Percentiles rank a stretch among this genome's conserved stretches.
Evolutionary conservation across 2,888 invertebrate genomes (phyloP).

Genomic region (Eupeodes latifasciatus): DNA sequence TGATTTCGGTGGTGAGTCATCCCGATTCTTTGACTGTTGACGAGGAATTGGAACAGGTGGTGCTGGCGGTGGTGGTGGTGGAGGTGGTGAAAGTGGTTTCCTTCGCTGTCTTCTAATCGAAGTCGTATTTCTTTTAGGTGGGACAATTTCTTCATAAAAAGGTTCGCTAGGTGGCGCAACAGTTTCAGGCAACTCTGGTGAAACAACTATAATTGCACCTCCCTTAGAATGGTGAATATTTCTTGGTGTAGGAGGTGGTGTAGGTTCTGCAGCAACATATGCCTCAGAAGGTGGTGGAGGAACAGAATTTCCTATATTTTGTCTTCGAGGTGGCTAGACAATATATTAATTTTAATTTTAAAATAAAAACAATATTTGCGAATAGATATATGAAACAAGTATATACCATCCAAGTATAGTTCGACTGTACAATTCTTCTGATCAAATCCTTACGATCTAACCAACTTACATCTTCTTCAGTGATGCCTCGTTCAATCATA

Average conservation of each 20-base stretch:
- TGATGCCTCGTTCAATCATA: slow-evolving; percentile 81
- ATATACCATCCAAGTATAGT: slow-evolving; percentile 80
- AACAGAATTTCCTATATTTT: not conserved
- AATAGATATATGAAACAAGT: not conserved
- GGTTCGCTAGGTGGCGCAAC: slow-evolving; percentile 1
- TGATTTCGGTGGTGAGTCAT: slow-evolving; percentile 7
- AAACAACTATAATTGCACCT: slow-evolving; percentile 45
- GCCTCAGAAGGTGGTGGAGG: slow-evolving; percentile 65
- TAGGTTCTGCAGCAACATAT: slow-evolving; percentile 31
- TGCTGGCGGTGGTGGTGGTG: slow-evolving; percentile 29
- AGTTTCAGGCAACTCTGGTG: slow-evolving; percentile 39
- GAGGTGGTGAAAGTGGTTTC: slow-evolving; percentile 30
- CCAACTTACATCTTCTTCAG: slow-evolving; percentile 79
- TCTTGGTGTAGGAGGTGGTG: slow-evolving; percentile 20
- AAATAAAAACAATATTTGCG: not conserved
- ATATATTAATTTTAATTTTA: slow-evolving; percentile 4
- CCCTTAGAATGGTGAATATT: slow-evolving; percentile 49
- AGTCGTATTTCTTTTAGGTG: not conserved
- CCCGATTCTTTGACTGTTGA: not conserved
- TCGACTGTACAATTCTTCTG: slow-evolving; percentile 80
- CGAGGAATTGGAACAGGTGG: not conserved
- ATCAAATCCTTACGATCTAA: slow-evolving; percentile 80
- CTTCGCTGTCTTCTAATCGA: slow-evolving; percentile 16
- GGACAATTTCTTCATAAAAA: slow-evolving; percentile 53
- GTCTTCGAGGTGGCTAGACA: slow-evolving; percentile 44